phyloP scores from a whole-genome alignment of 2,888 invertebrate species.

The Monochamus alternatus region DNA sequence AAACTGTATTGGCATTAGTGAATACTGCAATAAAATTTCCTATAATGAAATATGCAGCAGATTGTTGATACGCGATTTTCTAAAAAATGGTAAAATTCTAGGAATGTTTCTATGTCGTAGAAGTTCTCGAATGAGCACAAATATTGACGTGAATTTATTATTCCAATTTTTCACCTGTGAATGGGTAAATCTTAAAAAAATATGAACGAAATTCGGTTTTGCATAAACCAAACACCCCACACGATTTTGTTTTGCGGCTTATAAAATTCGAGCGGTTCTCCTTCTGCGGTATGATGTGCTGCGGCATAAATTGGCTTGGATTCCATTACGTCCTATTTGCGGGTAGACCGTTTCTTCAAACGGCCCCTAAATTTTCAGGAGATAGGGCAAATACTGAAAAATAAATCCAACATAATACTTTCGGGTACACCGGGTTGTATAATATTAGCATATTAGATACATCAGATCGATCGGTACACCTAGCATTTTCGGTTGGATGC shows the following conservation, averaged over 20 bases:
- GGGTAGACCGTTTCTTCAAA: slow-evolving; percentile 17
- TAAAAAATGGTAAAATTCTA: no score
- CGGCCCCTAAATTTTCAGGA: slow-evolving; percentile 16
- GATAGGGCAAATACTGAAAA: slow-evolving; percentile 24
- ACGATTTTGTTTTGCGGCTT: no score
- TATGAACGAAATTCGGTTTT: slow-evolving; percentile 1
- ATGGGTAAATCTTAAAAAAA: no score
- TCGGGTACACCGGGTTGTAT: not conserved
- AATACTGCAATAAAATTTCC: no score
- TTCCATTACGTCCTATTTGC: slow-evolving; percentile 31
- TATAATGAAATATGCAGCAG: no score
- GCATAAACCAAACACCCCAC: not conserved
- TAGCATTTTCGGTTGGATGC: no score
- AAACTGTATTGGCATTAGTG: no score
- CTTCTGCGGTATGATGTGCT: slow-evolving; percentile 3
- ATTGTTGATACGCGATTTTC: no score
- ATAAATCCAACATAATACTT: slow-evolving; percentile 23
- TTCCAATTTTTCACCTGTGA: no score
- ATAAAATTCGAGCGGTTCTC: not conserved
- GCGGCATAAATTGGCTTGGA: slow-evolving; percentile 29
- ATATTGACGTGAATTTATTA: no score
- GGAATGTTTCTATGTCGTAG: no score
- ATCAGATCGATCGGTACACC: not conserved
- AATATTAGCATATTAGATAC: slow-evolving; percentile 12
- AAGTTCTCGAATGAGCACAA: no score